These are phyloP conservation scores for Chelonoidis abingdonii DNA, from an alignment of 2,113 vertebrate species.

Conservation along the genomic window DNA sequence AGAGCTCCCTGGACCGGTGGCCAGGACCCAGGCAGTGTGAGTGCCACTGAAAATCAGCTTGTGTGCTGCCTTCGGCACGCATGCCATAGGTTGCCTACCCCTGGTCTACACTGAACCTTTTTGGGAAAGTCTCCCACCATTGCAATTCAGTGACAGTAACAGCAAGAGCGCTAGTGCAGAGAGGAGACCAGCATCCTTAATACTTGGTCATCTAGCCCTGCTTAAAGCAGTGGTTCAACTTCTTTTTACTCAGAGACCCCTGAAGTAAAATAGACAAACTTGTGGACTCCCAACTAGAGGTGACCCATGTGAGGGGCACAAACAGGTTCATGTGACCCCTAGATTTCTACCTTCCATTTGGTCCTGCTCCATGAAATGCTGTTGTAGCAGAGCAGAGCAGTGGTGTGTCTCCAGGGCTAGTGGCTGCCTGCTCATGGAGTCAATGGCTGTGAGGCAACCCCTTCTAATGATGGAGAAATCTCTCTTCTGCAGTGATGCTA, in stretches of 20 bases:
- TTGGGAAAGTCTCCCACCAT: not conserved
- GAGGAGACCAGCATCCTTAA: not conserved
- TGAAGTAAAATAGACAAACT: not conserved
- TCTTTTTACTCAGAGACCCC: not conserved
- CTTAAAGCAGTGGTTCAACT: fast-evolving
- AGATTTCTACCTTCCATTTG: not conserved
- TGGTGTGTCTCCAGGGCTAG: not conserved
- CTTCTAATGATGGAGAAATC: not conserved
- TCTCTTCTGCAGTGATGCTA: not conserved
- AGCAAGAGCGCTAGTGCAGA: not conserved
- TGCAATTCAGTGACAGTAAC: not conserved
- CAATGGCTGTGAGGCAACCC: not conserved
- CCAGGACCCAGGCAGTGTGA: no score
- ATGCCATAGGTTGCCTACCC: no score
- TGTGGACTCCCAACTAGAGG: not conserved
- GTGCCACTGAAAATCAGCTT: no score
- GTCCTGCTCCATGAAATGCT: not conserved
- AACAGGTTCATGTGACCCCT: not conserved
- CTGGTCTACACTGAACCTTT: not conserved
- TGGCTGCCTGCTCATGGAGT: not conserved
- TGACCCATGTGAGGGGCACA: not conserved
- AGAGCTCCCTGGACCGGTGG: no score
- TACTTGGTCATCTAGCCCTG: not conserved
- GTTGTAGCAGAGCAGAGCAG: not conserved
- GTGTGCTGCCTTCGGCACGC: no score